Conservation (phyloP, 2,888 invertebrate species). For the Rhodophaea formosa region DNA sequence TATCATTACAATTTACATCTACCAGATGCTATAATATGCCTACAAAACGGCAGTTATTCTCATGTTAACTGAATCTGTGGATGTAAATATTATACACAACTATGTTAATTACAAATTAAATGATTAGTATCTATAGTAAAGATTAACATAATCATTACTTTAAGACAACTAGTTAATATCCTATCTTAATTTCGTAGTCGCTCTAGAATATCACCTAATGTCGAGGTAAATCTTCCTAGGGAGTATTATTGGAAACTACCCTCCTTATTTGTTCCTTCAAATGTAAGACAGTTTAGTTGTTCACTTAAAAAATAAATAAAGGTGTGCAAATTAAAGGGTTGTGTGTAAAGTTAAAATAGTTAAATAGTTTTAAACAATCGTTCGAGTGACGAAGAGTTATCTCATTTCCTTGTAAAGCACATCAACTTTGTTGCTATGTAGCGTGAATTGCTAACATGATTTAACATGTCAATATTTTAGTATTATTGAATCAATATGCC, state of each 20-base stretch:
- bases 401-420: constrained; percentile 42
- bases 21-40: constrained; percentile 28
- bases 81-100: constrained; percentile 76
- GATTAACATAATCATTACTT: constrained; percentile 77
- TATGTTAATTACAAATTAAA: constrained; percentile 75
- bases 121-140: constrained; percentile 73
- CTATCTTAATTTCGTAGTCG: constrained; percentile 74
- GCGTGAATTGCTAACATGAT: constrained; percentile 45
- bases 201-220: constrained; percentile 60
- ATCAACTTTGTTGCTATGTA: constrained; percentile 48
- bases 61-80: constrained; percentile 59
- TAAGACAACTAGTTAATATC: constrained; percentile 72
- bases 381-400: constrained; percentile 56
- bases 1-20: constrained; percentile 6
- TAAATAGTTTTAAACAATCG: constrained; percentile 72
- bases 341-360: constrained; percentile 80
- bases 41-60: constrained; percentile 66
- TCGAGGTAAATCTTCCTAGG: constrained; percentile 55
- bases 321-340: constrained; percentile 81
- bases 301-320: constrained; percentile 63
- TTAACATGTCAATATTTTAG: constrained; percentile 58
- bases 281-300: constrained; percentile 52
- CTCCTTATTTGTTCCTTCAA: constrained; percentile 45
- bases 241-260: constrained; percentile 48
- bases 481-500: constrained; percentile 67